Conservation (phyloP, 2,888 invertebrate genomes). For the Eupsilia transversa region DNA sequence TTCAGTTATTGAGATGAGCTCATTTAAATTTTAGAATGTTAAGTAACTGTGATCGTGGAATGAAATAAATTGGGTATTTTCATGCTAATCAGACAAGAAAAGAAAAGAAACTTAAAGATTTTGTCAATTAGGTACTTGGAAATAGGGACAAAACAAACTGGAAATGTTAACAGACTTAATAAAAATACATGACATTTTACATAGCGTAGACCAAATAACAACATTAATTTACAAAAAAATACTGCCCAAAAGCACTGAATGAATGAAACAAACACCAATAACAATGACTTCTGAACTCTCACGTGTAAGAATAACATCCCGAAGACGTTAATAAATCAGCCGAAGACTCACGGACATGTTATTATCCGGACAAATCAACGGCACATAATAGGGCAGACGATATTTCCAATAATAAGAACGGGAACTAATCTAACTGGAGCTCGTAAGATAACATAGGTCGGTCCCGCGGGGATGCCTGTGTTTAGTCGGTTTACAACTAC, state of each 20-base stretch:
- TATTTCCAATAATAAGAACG: constrained; percentile 83
- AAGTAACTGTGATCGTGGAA: constrained; percentile 57
- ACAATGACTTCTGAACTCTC: constrained; percentile 29
- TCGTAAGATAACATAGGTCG: constrained; percentile 85
- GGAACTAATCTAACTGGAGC: constrained; percentile 88
- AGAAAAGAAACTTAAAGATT: constrained; percentile 35
- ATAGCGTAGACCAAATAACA: background rate
- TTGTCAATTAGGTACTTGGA: constrained; percentile 14
- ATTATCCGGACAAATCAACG: constrained; percentile 68
- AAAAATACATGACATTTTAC: background rate
- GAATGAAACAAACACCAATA: constrained; percentile 24
- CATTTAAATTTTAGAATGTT: constrained; percentile 61
- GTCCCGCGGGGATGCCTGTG: constrained; percentile 78
- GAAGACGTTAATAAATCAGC: constrained; percentile 53
- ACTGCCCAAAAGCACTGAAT: background rate
- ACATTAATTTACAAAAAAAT: background rate
- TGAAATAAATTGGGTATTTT: constrained; percentile 57
- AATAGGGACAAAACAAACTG: background rate
- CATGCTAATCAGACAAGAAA: constrained; percentile 42
- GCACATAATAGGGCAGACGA: constrained; percentile 71
- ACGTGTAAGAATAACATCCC: constrained; percentile 32
- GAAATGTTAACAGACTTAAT: background rate
- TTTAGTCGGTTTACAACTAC: constrained; percentile 79
- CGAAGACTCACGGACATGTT: constrained; percentile 47
- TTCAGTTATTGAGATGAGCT: constrained; percentile 64